These are phyloP conservation scores for Channa argus DNA, from an alignment of 2,113 vertebrate genomes.

Conservation along the genomic window DNA sequence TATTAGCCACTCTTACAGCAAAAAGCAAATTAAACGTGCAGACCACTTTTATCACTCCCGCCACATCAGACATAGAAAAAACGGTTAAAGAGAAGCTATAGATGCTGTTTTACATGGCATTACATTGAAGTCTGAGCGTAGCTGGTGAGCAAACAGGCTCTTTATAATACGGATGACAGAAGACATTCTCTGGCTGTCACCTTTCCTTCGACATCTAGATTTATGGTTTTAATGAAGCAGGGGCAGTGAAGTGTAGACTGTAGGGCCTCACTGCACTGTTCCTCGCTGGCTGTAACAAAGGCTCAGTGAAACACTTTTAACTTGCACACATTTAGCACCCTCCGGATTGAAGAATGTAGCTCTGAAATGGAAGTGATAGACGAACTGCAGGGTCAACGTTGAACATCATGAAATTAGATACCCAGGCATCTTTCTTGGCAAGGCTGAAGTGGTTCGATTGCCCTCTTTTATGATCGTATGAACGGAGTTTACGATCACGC, in stretches of 20 bases:
- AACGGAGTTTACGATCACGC: slow-evolving; percentile 68
- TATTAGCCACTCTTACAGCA: background rate
- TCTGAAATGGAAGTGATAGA: slow-evolving; percentile 64
- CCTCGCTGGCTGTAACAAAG: slow-evolving; percentile 67
- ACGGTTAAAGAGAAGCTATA: background rate
- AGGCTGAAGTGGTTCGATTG: slow-evolving; percentile 51
- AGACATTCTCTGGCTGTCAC: slow-evolving; percentile 54
- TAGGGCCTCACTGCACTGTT: slow-evolving; percentile 56
- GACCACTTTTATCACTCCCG: background rate
- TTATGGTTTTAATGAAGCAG: slow-evolving; percentile 81
- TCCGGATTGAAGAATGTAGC: slow-evolving; percentile 73
- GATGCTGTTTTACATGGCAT: background rate
- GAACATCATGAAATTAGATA: slow-evolving; percentile 42
- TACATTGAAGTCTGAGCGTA: background rate
- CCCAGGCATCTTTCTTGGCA: slow-evolving; percentile 44
- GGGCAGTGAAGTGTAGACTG: slow-evolving; percentile 64
- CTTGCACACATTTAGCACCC: slow-evolving; percentile 65
- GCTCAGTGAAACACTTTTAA: slow-evolving; percentile 66
- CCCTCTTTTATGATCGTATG: slow-evolving; percentile 72
- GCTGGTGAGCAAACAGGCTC: slow-evolving; percentile 22
- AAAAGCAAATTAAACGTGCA: background rate
- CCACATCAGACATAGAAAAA: background rate
- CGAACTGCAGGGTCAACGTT: slow-evolving; percentile 50
- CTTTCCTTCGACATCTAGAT: slow-evolving; percentile 65
- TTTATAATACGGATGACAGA: slow-evolving; percentile 55